phyloP scores from a whole-genome alignment of 2,888 invertebrate species.

The Drosophila picticornis region DNA sequence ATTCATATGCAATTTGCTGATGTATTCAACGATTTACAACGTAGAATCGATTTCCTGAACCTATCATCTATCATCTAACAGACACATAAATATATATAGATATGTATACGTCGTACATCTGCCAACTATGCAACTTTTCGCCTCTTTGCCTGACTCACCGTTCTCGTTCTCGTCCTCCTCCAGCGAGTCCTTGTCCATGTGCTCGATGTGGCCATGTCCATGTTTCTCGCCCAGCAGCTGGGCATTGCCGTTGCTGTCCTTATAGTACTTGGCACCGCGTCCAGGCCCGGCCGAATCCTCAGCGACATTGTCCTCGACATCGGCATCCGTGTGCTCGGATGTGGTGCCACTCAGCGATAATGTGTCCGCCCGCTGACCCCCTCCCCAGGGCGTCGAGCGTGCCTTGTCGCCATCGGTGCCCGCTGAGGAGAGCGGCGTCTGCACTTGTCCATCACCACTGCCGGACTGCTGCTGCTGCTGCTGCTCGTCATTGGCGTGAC shows the following conservation, averaged over 20 bases:
- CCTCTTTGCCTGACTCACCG: slow-evolving; percentile 65
- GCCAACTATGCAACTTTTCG: background rate
- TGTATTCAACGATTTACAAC: background rate
- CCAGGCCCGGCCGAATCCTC: slow-evolving; percentile 83
- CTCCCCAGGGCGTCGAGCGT: slow-evolving; percentile 36
- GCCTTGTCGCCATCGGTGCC: slow-evolving; percentile 26
- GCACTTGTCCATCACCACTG: slow-evolving; percentile 22
- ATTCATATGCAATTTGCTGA: background rate
- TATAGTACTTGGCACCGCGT: slow-evolving; percentile 51
- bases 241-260: slow-evolving; percentile 84
- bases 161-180: slow-evolving; percentile 87
- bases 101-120: background rate
- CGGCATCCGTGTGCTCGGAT: slow-evolving; percentile 91
- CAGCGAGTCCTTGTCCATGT: slow-evolving; percentile 87
- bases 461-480: slow-evolving; percentile 2
- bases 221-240: slow-evolving; percentile 86
- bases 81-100: background rate
- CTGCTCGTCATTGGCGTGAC: slow-evolving; percentile 14
- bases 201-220: slow-evolving; percentile 86
- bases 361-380: slow-evolving; percentile 49
- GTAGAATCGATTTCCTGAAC: background rate
- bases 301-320: slow-evolving; percentile 92
- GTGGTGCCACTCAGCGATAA: slow-evolving; percentile 73
- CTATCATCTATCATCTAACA: background rate
- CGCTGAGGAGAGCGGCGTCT: slow-evolving; percentile 5